These are phyloP conservation scores for Eupithecia inturbata DNA, from an alignment of 2,888 invertebrate genomes.

Conservation along the genomic window DNA sequence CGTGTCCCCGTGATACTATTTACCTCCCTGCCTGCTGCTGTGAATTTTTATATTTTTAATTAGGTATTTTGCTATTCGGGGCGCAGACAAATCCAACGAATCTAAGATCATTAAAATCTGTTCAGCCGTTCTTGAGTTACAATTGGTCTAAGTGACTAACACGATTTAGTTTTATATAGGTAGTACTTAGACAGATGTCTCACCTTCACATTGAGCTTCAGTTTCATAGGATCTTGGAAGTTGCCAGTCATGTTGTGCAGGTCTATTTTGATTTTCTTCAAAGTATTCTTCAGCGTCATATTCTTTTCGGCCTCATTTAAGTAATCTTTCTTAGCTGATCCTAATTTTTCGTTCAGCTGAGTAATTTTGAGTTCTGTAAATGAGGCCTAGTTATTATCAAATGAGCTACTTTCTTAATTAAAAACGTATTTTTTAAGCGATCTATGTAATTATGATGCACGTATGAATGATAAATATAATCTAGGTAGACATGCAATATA, in stretches of 20 bases:
- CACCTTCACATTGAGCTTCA: constrained; percentile 84
- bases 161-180: too few species aligned
- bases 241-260: constrained; percentile 91
- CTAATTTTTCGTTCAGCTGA: constrained; percentile 90
- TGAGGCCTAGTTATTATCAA: neutral
- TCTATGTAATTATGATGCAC: neutral
- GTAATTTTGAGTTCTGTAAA: constrained; percentile 88
- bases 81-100: too few species aligned
- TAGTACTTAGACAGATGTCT: neutral
- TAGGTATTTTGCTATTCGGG: too few species aligned
- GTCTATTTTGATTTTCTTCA: constrained; percentile 91
- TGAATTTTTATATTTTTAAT: too few species aligned
- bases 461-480: neutral
- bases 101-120: too few species aligned
- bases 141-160: too few species aligned
- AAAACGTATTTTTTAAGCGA: neutral
- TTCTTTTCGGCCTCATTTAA: constrained; percentile 86
- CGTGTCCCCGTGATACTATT: too few species aligned
- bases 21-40: too few species aligned
- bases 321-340: constrained; percentile 88
- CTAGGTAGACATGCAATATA: neutral
- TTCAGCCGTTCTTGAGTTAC: too few species aligned
- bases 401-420: neutral
- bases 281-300: constrained; percentile 84
- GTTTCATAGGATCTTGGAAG: constrained; percentile 89